A percentile compares a stretch with the other conserved stretches of the same genome.
Conservation (phyloP, 2,797 vertebrate species). For the Sebastes glaucus region DNA sequence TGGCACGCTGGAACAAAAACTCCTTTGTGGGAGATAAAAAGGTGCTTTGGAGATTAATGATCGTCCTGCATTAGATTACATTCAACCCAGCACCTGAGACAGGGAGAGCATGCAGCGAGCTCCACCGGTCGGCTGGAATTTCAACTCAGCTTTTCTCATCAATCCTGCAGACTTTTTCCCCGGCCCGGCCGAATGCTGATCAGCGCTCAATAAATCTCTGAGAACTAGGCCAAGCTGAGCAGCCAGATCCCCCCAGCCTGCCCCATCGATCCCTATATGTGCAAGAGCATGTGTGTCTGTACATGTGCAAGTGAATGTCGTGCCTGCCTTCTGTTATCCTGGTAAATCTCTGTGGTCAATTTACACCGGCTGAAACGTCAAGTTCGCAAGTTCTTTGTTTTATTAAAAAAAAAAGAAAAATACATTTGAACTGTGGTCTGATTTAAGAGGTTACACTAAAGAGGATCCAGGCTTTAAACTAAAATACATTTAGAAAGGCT, state of each 20-base stretch:
- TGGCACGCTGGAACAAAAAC: slow-evolving; percentile 18
- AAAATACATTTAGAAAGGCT: slow-evolving; percentile 1
- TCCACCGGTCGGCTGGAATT: slow-evolving; percentile 62
- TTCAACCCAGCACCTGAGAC: slow-evolving; percentile 47
- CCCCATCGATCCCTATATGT: slow-evolving; percentile 63
- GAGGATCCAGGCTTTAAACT: not conserved
- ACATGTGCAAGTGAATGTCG: slow-evolving; percentile 22
- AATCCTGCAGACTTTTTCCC: slow-evolving; percentile 74
- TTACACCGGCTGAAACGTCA: not conserved
- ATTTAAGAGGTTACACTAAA: not conserved
- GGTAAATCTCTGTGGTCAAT: slow-evolving; percentile 40
- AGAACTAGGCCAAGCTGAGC: slow-evolving; percentile 77
- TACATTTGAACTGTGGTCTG: not conserved
- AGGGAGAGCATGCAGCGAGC: slow-evolving; percentile 49
- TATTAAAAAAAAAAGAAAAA: not conserved
- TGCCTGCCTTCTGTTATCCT: slow-evolving; percentile 32
- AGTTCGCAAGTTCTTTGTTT: not conserved
- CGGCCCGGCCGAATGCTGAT: slow-evolving; percentile 73
- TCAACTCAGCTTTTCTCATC: slow-evolving; percentile 75
- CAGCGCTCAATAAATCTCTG: slow-evolving; percentile 79
- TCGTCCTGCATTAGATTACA: slow-evolving; percentile 50
- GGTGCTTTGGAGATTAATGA: slow-evolving; percentile 33
- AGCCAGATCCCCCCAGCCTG: slow-evolving; percentile 59
- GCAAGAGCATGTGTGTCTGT: slow-evolving; percentile 26
- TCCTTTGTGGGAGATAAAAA: slow-evolving; percentile 25